Evolutionary conservation across 2,888 invertebrate genomes (phyloP).

Genomic region (Schizaphis graminum): DNA sequence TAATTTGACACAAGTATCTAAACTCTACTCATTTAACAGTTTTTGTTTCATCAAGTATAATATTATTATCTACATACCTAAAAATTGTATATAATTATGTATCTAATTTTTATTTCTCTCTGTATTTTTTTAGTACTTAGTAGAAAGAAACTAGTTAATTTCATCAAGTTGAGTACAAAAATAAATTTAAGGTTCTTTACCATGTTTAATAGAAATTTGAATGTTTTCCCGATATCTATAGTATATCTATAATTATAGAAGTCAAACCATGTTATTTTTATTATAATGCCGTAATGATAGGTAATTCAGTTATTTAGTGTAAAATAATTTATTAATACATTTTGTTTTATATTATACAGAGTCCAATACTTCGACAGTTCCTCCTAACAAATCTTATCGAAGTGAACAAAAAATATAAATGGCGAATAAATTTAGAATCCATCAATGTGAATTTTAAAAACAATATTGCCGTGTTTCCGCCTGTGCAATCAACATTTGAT

Average conservation of each 20-base stretch:
- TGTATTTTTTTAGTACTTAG: neutral
- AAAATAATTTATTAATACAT: neutral
- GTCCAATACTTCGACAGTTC: conserved; percentile 76
- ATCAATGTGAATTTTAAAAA: conserved; percentile 78
- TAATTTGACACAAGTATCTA: neutral
- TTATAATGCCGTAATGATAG: no score
- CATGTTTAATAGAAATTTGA: neutral
- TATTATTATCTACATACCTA: no score
- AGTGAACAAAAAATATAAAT: conserved; percentile 76
- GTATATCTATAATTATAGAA: no score
- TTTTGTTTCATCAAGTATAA: neutral
- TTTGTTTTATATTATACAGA: conserved; percentile 69
- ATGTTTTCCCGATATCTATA: no score
- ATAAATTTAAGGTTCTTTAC: neutral
- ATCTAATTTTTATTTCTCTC: neutral
- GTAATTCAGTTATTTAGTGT: neutral
- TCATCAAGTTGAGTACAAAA: neutral
- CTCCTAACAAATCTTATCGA: conserved; percentile 88
- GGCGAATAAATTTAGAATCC: conserved; percentile 85
- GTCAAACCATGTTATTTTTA: no score
- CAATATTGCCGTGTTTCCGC: conserved; percentile 79
- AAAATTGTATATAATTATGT: neutral
- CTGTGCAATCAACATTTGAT: conserved; percentile 72
- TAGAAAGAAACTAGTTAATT: neutral
- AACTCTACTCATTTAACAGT: neutral